These are phyloP conservation scores for Acanthisitta chloris DNA, from an alignment of 2,113 vertebrate genomes.

Conservation along the genomic window DNA sequence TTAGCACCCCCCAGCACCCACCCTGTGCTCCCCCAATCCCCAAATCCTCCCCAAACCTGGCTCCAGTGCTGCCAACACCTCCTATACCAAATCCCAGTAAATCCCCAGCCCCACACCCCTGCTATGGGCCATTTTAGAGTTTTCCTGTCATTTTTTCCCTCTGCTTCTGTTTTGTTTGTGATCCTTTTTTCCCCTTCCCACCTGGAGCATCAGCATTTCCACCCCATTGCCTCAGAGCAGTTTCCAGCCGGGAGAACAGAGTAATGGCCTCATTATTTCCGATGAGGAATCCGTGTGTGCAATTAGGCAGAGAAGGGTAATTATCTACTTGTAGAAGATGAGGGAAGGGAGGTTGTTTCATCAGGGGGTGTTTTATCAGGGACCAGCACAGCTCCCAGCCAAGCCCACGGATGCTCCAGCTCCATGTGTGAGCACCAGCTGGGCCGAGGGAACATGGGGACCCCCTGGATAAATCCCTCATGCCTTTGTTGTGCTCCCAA, in stretches of 20 bases:
- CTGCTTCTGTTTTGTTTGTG: not conserved
- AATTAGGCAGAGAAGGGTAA: conserved; percentile 67
- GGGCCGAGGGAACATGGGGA: accelerated
- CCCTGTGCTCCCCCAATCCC: accelerated
- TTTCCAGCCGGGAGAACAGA: conserved; percentile 47
- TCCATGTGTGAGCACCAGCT: accelerated
- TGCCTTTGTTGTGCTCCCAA: accelerated
- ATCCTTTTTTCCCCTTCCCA: not conserved
- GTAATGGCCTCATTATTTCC: conserved; percentile 62
- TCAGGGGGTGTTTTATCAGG: not conserved
- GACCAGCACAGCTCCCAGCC: not conserved
- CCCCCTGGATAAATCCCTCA: not conserved
- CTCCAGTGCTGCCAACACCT: not conserved
- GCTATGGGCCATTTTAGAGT: not conserved
- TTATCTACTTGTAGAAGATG: conserved; percentile 53
- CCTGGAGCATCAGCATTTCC: not conserved
- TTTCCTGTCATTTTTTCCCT: accelerated
- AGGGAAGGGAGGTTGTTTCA: not conserved
- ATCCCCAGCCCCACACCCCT: not conserved
- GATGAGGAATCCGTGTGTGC: conserved; percentile 29
- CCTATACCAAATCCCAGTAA: not conserved
- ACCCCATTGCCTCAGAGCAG: not conserved
- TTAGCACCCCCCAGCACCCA: not conserved
- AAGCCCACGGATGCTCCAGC: not conserved
- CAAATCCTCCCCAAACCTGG: accelerated